Percentiles rank a stretch among this genome's conserved stretches.
These are phyloP conservation scores for Fragum whitleyi DNA, from an alignment of 2,888 invertebrate species.

Conservation along the genomic window DNA sequence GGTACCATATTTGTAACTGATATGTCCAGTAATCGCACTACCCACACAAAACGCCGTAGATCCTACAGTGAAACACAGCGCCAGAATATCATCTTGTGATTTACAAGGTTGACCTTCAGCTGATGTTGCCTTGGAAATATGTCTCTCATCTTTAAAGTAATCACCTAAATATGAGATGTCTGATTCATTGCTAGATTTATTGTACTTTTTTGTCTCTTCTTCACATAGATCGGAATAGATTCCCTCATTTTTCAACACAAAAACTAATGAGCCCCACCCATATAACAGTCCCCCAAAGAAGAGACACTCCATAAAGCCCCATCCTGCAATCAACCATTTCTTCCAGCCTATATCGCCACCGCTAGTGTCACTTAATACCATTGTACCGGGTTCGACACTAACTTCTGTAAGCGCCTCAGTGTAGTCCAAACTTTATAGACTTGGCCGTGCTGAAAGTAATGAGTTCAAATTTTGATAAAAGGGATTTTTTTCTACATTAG, in stretches of 20 bases:
- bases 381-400: too few relatives aligned
- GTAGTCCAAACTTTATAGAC: too few relatives aligned
- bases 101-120: conserved; percentile 45
- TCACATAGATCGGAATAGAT: conserved; percentile 67
- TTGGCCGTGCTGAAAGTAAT: too few relatives aligned
- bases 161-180: neutral
- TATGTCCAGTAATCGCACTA: conserved; percentile 73
- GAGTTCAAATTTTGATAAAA: too few relatives aligned
- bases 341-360: conserved; percentile 55
- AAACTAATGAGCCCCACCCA: conserved; percentile 77
- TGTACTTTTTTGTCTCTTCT: neutral
- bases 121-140: neutral
- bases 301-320: conserved; percentile 75
- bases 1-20: conserved; percentile 76
- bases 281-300: conserved; percentile 76
- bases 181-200: neutral
- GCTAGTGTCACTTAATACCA: conserved; percentile 55
- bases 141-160: neutral
- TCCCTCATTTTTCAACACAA: conserved; percentile 73
- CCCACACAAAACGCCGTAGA: conserved; percentile 74
- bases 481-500: too few relatives aligned
- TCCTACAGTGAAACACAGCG: conserved; percentile 74
- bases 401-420: too few relatives aligned
- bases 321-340: conserved; percentile 67
- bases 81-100: conserved; percentile 68